Evolutionary conservation across 2,797 vertebrate species (phyloP), one percentile per base, ranked within the genome.

Genomic region (Coreius guichenoti): DNA sequence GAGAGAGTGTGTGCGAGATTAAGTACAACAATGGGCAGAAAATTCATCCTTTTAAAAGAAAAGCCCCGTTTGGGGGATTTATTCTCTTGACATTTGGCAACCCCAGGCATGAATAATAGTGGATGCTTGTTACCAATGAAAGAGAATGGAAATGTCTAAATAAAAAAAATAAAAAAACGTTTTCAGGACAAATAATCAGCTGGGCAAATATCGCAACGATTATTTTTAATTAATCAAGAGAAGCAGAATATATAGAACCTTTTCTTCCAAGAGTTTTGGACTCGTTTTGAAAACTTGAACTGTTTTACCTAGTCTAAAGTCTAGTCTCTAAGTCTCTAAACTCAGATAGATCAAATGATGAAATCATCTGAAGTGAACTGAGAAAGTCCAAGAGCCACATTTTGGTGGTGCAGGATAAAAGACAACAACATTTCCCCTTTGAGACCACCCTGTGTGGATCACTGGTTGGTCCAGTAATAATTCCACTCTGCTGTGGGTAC

Each of bases 401-500:
- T 49, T 23, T 49, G 63, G 13, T 31, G 11, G 45, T 23, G 45
- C 26, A 49, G 11, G 11, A 33, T 68, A 49, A 67, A 80, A 68
- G 26, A 33, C 61, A 68, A 51, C 68, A 45, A 80, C 2, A 1
- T 61, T 43, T 61, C 4, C 36, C 5, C 36, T 49, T 68, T 33
- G 12, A 67, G 78, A 80, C 17, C 54, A 43, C 39, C 23, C 56
- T 45, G n/a, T 83, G 23, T 75, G 45, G 70, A 75, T 67, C 16
- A 1, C 45, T 51, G 54, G 39, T 63, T 39, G 54, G 54, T 63
- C 43, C 29, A 36, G 29, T 49, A 80, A 85, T 85, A 85, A 65
- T 73, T 84, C 80, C 68, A 84, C 87, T 91, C 84, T 89, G 86
- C 90, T 87, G 84, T 89, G 82, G 82, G 85, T 85, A 90, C 89